Conservation (phyloP, 2,888 invertebrate species). For the Sthenelais limicola region DNA sequence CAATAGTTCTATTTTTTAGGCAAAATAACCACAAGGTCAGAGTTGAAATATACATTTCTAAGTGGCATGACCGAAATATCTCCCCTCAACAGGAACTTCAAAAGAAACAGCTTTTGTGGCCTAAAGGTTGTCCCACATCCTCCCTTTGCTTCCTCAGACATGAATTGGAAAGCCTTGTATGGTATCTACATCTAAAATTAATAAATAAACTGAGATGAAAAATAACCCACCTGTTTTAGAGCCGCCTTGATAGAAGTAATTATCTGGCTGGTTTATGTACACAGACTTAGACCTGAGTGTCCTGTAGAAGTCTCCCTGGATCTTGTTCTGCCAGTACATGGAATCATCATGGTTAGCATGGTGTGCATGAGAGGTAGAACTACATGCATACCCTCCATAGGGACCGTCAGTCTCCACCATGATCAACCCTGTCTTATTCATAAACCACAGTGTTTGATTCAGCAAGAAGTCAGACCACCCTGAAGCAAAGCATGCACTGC, state of each 20-base stretch:
- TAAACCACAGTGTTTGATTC: conserved; percentile 43
- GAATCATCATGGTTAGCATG: conserved; percentile 49
- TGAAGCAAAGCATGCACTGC: conserved; percentile 51
- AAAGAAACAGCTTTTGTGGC: no score
- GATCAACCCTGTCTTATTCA: conserved; percentile 48
- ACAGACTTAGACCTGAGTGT: conserved; percentile 33
- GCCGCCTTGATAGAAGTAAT: conserved; percentile 54
- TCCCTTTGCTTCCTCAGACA: no score
- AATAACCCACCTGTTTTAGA: conserved; percentile 50
- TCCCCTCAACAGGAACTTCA: no score
- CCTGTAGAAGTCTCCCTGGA: conserved; percentile 42
- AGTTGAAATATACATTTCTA: no score
- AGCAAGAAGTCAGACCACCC: conserved; percentile 52
- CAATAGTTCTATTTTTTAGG: no score
- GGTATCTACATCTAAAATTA: no score
- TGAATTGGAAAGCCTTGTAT: no score
- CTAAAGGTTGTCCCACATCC: no score
- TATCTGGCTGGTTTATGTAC: conserved; percentile 54
- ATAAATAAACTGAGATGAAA: neutral
- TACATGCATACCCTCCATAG: conserved; percentile 50
- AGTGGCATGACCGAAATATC: no score
- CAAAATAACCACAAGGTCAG: no score
- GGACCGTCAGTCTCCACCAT: conserved; percentile 53
- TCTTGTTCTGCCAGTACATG: conserved; percentile 48
- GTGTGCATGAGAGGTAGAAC: conserved; percentile 49